Evolutionary conservation across 64 coral and sea anemone genomes (phyloP), one percentile per base, ranked within the genome.

Genomic region (Hydrozoanthus tunicans): DNA sequence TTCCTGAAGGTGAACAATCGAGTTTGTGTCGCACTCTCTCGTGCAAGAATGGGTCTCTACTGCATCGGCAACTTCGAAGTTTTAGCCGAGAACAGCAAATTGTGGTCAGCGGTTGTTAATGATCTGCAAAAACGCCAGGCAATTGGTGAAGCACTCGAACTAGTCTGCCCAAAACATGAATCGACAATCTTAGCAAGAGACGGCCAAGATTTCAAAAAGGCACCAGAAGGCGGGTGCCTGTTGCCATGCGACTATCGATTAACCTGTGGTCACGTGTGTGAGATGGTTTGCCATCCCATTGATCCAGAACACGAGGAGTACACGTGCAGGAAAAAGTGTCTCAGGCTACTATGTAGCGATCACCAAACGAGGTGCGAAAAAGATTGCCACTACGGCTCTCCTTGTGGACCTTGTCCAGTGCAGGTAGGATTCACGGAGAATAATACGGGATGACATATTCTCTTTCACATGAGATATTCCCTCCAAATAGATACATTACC

Each of bases 11-110:
- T 90, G 6, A 60, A 89, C 62, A 98, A 98, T 82, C 90, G 96
- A 2, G 79, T 98, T 7, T 98, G 96, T 58, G 96, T 98, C 4
- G 93, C 96, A 7, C 69, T 98, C 23, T 98, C 96, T 17, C 79
- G 96, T 64, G 96, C 96, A 26, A 90, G 93, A 24, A 71, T 93
- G 82, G 94, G 94, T 3, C 52, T 96, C 53, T 96, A 91, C 24
- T 96, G 94, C 20, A 96, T 96, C 8, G 94, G 94, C 17, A 93
- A 96, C 73, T 93, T 96, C 58, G 15, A n/a, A 52, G 10, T 85
- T 73, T 23, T 96, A 10, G 91, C 88, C 53, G 63, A 83, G 14
- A 96, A 90, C 51, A 93, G 70, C 72, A 77, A 85, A 6, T 64
- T 96, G 8, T 96, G 94, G 94, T 62, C 56, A 7, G 58, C 88